Base-by-base conservation (phyloP, 2,113 vertebrate species). In the Rhea pennata region DNA sequence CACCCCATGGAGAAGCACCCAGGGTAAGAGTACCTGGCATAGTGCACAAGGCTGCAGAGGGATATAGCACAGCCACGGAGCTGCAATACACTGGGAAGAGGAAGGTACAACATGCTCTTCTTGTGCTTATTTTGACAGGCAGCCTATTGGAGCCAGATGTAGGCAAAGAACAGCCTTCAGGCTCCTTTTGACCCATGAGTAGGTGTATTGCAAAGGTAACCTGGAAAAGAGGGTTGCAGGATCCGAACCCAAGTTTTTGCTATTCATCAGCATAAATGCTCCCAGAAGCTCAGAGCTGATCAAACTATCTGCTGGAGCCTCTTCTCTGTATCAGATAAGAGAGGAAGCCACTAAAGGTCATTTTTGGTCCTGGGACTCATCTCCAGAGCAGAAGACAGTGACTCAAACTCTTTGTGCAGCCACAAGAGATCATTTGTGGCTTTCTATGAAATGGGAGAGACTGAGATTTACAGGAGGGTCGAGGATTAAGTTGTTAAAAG, bases 251-350 rank as follows among this genome's bases (percentile, higher is more conserved):
- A 20, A 2, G 1, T 70, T 80, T 44, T 42, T 69, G 56, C 0
- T 1, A 84, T 84, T 92, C 54, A 54, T 87, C 78, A 85, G 39
- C 58, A 69, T 77, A 39, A 89, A 94, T 56, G 69, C n/a, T 94
- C 65, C 65, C 54, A 90, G 61, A 81, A 93, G 59, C 76, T 88
- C 23, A 5, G 72, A 42, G 42, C 36, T 73, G 77, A 84, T 95
- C 66, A 69, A 61, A 66, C 44, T 31, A 51, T 61, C 84, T 67
- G 23, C 83, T 19, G 53, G n/a, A 59, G n/a, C 74, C 66, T 24
- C 21, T 39, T 62, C 82, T 76, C 67, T 23, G 36, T 40, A 48
- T 76, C 71, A 91, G 78, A 76, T 87, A 73, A 92, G 70, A 91
- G 58, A 64, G 16, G 89, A 94, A 95, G 77, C 6, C 39, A 84